Percentiles rank a stretch among this genome's conserved stretches.
Conservation (phyloP, 2,797 vertebrate genomes). For the Numenius phaeopus region DNA sequence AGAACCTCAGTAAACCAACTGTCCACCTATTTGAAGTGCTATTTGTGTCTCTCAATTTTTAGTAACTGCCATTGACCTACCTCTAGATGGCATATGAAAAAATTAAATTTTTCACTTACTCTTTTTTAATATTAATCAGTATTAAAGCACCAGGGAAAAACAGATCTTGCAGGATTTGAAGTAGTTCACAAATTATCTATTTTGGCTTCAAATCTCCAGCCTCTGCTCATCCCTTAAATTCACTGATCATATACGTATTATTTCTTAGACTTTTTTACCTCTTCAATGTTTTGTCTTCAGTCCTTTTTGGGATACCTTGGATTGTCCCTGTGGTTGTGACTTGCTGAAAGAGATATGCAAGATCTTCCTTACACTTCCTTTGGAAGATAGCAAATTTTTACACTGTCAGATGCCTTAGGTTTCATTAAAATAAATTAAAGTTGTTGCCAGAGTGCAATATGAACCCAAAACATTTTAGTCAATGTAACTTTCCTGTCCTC, state of each 20-base stretch:
- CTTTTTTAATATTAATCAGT: background rate
- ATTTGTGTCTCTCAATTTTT: background rate
- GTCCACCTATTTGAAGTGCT: background rate
- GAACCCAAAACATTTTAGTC: background rate
- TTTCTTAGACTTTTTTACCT: background rate
- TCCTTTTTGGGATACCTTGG: background rate
- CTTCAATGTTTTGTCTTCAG: background rate
- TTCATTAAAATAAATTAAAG: background rate
- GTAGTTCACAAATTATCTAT: background rate
- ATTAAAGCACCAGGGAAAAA: background rate
- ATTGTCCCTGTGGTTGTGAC: background rate
- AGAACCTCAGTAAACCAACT: accelerated
- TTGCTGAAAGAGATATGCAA: background rate
- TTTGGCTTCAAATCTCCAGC: background rate
- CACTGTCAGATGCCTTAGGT: background rate
- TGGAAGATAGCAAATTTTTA: background rate
- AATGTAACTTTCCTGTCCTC: background rate
- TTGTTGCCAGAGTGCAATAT: background rate
- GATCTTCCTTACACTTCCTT: background rate
- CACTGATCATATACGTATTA: background rate
- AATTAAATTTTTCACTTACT: background rate
- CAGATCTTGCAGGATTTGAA: background rate
- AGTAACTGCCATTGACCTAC: background rate
- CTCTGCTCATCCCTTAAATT: background rate
- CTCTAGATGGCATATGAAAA: background rate